Conservation (phyloP, 2,888 invertebrate genomes). For the Chouioia cunea region DNA sequence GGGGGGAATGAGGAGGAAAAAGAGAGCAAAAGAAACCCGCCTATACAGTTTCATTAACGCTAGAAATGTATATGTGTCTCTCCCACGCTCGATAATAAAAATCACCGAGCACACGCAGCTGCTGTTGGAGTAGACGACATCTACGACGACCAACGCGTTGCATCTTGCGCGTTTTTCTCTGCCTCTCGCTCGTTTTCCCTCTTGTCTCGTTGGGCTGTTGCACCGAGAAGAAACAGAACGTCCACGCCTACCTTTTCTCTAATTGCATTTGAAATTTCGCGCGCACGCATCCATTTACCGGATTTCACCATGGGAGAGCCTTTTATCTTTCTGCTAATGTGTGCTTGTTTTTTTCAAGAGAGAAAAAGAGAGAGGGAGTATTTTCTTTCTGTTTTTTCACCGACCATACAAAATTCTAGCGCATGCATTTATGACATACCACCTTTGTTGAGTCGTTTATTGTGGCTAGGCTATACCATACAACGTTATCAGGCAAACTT, state of each 20-base stretch:
- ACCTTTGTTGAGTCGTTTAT: too few relatives aligned
- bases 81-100: constrained; percentile 59
- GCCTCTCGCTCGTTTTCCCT: constrained; percentile 1
- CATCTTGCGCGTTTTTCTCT: constrained; percentile 17
- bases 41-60: constrained; percentile 27
- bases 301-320: too few relatives aligned
- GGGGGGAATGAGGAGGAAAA: constrained; percentile 28
- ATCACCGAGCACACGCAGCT: constrained; percentile 52
- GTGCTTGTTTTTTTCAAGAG: too few relatives aligned
- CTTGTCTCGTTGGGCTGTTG: too few relatives aligned
- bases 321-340: too few relatives aligned
- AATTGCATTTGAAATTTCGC: constrained; percentile 26
- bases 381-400: too few relatives aligned
- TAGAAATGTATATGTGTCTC: constrained; percentile 41
- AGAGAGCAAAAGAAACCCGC: neutral
- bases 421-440: too few relatives aligned
- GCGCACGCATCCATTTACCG: neutral
- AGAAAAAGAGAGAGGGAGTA: too few relatives aligned
- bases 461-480: too few relatives aligned
- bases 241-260: constrained; percentile 25
- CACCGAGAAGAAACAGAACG: too few relatives aligned
- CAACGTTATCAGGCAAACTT: too few relatives aligned
- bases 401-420: too few relatives aligned
- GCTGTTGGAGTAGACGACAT: neutral
- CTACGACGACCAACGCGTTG: constrained; percentile 46